Percentiles rank a stretch among this genome's conserved stretches.
These are phyloP conservation scores for human DNA, from an alignment of 2,113 vertebrate genomes.

Conservation along the genomic window GRCh38 chr5:95999501-96000000, in stretches of 20 bases:
- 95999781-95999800: conserved; percentile 30
- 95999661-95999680: not conserved
- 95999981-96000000: conserved; percentile 20
- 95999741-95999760: not conserved
- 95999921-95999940: not conserved
- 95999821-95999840: conserved; percentile 11
- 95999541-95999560: not conserved
- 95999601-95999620: not conserved
- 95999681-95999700: conserved; percentile 1
- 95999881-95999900: not conserved
- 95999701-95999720: not conserved
- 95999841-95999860: not conserved
- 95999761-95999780: not conserved
- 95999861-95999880: not conserved
- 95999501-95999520: not conserved
- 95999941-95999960: not conserved
- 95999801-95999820: conserved; percentile 38
- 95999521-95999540: not conserved
- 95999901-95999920: not conserved
- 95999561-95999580: not conserved
- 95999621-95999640: not conserved
- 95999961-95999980: not conserved
- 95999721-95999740: not conserved
- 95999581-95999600: not conserved
- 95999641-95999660: not conserved